Evolutionary conservation across 53 echinoderm and acorn worm species (phyloP).

Genomic region (Patiria pectinifera): DNA sequence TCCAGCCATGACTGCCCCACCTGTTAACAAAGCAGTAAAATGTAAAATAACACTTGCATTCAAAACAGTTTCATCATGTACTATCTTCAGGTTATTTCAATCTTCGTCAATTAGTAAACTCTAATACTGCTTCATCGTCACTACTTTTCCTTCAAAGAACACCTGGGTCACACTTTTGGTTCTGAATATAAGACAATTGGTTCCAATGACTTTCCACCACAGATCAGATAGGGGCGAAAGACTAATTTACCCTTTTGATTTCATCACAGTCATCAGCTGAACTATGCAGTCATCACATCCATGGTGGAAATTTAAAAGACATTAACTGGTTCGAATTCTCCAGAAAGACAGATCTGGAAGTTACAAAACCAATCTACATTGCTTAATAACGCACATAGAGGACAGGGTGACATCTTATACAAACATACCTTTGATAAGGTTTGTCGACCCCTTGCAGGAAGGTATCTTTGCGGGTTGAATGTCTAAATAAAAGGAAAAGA

Average conservation of each 20-base stretch:
- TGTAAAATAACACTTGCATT: too few species aligned
- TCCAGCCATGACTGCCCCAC: too few species aligned
- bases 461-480: neutral
- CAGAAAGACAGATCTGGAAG: too few species aligned
- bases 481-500: neutral
- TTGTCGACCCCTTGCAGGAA: neutral
- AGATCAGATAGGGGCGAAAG: constrained; percentile 90
- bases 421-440: neutral
- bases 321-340: too few species aligned
- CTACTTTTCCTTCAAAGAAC: neutral
- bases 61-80: too few species aligned
- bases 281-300: constrained; percentile 83
- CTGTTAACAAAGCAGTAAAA: too few species aligned
- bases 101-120: too few species aligned
- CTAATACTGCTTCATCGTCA: too few species aligned
- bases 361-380: too few species aligned
- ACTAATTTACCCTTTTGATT: constrained; percentile 55
- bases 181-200: neutral
- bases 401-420: neutral
- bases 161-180: neutral
- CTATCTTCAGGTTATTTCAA: too few species aligned
- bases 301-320: neutral
- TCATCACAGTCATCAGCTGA: constrained; percentile 77
- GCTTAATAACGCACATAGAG: too few species aligned
- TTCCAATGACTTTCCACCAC: constrained; percentile 12